Base-by-base conservation (phyloP, 2,113 vertebrate species). In the Pholis gunnellus region DNA sequence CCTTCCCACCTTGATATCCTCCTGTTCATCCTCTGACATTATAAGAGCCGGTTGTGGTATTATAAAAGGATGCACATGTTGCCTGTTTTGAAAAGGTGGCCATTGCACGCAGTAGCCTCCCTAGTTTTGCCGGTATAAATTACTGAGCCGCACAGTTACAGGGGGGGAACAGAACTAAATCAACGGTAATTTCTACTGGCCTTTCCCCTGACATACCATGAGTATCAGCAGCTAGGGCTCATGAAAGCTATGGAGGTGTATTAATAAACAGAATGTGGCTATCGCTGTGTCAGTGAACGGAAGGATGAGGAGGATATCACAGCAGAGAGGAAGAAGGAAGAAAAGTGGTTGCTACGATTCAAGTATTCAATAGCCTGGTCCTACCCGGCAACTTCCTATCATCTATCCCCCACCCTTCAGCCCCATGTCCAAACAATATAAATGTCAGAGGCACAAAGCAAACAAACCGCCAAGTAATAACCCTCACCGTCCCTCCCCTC, bases 281-380 rank as follows among this genome's bases (percentile, higher is more conserved):
- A 50, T 38, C 9, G 1, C 42, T 61, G 64, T 66, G 34, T 34
- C 20, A 2, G 13, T 44, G 48, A 59, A 78, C 36, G 17, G n/a
- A 66, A 69, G 66, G 67, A 86, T 79, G 66, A 73, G 63, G 70
- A 89, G 72, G 81, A 86, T 84, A 88, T 86, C 81, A 89, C 87
- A 84, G 70, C 76, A 66, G 57, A 86, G 18, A 79, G 59, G 81
- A 63, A 78, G 52, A 29, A 44, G 61, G 70, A 64, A 57, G 2
- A 75, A 34, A 50, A 15, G 5, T 18, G 25, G 42, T 9, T 66
- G 54, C 63, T 46, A 72, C 22, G 14, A 57, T 57, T 72, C 34
- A 69, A 74, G 79, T 61, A 70, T 75, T 82, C 78, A 88, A 79
- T 78, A 85, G 40, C 66, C n/a, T n/a, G 50, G 73, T 14, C 68